A percentile compares a stretch with the other conserved stretches of the same genome.
Evolutionary conservation across 2,888 invertebrate genomes (phyloP).

Genomic region (Mantis religiosa): DNA sequence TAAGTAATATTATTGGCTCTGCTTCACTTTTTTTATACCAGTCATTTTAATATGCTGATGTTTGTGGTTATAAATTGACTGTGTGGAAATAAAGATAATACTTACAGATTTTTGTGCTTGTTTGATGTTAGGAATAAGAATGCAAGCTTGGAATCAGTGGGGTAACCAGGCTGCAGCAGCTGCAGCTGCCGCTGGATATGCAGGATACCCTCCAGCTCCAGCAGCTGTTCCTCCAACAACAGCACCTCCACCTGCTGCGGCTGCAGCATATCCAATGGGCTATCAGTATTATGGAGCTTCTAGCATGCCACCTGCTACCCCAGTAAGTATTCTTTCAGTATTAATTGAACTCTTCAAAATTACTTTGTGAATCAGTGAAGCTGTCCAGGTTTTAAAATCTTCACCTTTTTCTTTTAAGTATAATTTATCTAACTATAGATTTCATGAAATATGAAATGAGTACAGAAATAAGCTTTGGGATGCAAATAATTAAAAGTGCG

Average conservation of each 20-base stretch:
- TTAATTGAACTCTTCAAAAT: too few species aligned
- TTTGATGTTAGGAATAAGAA: neutral
- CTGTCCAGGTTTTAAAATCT: too few species aligned
- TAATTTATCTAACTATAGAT: too few species aligned
- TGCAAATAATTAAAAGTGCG: too few species aligned
- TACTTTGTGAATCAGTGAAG: too few species aligned
- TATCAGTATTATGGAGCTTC: slow-evolving; percentile 27
- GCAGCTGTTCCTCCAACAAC: neutral
- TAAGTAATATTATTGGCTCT: too few species aligned
- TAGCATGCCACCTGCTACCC: slow-evolving; percentile 19
- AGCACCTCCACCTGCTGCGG: slow-evolving; percentile 3
- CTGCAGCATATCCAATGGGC: slow-evolving; percentile 18
- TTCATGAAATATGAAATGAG: too few species aligned
- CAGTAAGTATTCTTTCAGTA: slow-evolving; percentile 18
- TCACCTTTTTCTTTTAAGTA: too few species aligned
- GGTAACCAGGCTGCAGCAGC: slow-evolving; percentile 20
- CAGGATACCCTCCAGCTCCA: neutral
- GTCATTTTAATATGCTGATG: too few species aligned
- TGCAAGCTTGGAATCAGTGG: slow-evolving; percentile 32
- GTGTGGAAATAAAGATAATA: neutral
- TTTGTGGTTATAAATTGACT: too few species aligned
- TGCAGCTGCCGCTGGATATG: slow-evolving; percentile 19
- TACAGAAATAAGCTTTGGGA: too few species aligned
- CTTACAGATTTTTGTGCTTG: neutral
- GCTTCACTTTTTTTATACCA: too few species aligned